phyloP scores from a whole-genome alignment of 92 coral and sea anemone genomes.

The Parazoanthus swiftii region DNA sequence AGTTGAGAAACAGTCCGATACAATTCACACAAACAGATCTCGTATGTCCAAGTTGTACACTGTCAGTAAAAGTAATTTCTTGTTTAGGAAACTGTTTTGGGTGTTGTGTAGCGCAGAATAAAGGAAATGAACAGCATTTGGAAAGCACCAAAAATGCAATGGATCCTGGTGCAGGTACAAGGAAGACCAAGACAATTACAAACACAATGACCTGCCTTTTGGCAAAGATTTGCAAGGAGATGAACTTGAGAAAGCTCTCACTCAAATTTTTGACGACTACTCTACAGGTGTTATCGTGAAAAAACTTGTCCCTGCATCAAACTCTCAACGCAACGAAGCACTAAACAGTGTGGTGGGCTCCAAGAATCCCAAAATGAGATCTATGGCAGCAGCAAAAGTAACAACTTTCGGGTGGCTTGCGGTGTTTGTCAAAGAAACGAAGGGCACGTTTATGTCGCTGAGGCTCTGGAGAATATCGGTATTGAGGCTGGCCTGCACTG shows the following conservation, averaged over 20 bases:
- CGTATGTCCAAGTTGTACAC: slow-evolving; percentile 29
- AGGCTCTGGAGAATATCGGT: slow-evolving; percentile 35
- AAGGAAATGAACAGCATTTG: slow-evolving; percentile 38
- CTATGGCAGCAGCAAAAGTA: slow-evolving; percentile 63
- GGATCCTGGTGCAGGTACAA: slow-evolving; percentile 31
- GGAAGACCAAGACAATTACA: slow-evolving; percentile 11
- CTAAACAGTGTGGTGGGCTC: slow-evolving; percentile 50
- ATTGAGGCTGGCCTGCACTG: slow-evolving; percentile 31
- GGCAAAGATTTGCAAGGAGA: slow-evolving; percentile 35
- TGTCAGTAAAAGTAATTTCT: slow-evolving; percentile 35
- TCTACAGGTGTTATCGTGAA: slow-evolving; percentile 28
- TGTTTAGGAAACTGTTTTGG: slow-evolving; percentile 23
- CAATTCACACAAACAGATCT: slow-evolving; percentile 46
- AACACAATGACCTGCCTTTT: slow-evolving; percentile 23
- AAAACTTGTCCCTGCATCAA: slow-evolving; percentile 31
- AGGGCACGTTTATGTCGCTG: slow-evolving; percentile 45
- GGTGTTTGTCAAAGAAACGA: slow-evolving; percentile 50
- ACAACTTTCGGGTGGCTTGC: slow-evolving; percentile 56
- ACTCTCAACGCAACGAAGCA: slow-evolving; percentile 47
- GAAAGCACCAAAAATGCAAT: slow-evolving; percentile 26
- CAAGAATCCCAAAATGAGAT: slow-evolving; percentile 51
- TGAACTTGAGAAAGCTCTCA: background rate
- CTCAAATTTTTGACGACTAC: slow-evolving; percentile 3
- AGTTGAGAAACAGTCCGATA: slow-evolving; percentile 56
- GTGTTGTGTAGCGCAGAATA: slow-evolving; percentile 13